These are phyloP conservation scores for Seriola quinqueradiata DNA, from an alignment of 2,113 vertebrate genomes.

Conservation along the genomic window DNA sequence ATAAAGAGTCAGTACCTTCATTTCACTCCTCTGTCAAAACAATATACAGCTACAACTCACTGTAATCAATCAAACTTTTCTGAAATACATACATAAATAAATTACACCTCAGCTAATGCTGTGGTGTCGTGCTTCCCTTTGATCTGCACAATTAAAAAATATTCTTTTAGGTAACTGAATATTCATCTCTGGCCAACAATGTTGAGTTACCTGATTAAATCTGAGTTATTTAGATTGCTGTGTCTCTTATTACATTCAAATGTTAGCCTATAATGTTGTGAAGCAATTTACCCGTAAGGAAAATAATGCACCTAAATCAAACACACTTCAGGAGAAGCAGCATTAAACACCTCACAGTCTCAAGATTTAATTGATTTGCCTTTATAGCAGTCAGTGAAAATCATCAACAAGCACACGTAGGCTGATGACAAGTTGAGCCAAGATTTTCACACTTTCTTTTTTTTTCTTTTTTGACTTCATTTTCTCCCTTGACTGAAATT, in stretches of 20 bases:
- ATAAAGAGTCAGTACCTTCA: constrained; percentile 9
- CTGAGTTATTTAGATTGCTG: constrained; percentile 57
- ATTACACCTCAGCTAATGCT: constrained; percentile 27
- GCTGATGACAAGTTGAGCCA: constrained; percentile 67
- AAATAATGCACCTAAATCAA: constrained; percentile 58
- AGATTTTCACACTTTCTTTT: constrained; percentile 56
- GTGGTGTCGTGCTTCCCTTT: constrained; percentile 18
- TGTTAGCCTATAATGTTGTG: constrained; percentile 56
- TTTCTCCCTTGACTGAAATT: constrained; percentile 39
- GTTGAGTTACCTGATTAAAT: constrained; percentile 70
- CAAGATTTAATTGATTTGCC: constrained; percentile 78
- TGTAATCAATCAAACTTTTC: constrained; percentile 41
- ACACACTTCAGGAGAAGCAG: constrained; percentile 47
- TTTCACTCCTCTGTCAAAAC: constrained; percentile 29
- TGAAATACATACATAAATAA: background rate
- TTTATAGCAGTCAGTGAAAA: constrained; percentile 71
- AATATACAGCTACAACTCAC: background rate
- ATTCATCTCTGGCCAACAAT: constrained; percentile 49
- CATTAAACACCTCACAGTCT: constrained; percentile 58
- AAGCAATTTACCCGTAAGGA: constrained; percentile 68
- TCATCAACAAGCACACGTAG: constrained; percentile 63
- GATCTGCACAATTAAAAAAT: constrained; percentile 36
- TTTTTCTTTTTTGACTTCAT: constrained; percentile 11
- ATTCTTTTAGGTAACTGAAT: constrained; percentile 27
- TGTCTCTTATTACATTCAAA: constrained; percentile 60